phyloP scores from a whole-genome alignment of 2,797 vertebrate species.

The Tapirus indicus region DNA sequence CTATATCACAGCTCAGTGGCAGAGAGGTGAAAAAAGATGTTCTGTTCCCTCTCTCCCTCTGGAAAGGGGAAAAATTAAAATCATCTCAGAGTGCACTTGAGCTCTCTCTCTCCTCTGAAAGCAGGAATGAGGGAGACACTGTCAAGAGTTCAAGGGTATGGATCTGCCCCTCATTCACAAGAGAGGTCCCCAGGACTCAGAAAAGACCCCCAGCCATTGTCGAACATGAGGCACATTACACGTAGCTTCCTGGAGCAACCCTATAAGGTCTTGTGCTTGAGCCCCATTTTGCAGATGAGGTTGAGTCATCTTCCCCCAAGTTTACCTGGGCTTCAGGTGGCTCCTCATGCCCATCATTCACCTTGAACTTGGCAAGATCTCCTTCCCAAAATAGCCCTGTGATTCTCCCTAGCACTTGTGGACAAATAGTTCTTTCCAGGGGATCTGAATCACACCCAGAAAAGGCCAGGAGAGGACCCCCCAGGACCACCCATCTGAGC shows the following conservation, averaged over 20 bases:
- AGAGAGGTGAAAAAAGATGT: not conserved
- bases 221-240: not conserved
- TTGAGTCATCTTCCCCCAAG: not conserved
- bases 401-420: not conserved
- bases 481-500: not conserved
- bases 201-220: not conserved
- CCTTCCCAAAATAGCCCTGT: not conserved
- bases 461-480: not conserved
- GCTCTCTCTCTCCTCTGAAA: not conserved
- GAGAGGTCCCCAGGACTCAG: not conserved
- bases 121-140: not conserved
- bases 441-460: not conserved
- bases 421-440: not conserved
- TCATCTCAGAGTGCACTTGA: not conserved
- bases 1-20: not conserved
- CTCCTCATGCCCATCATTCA: not conserved
- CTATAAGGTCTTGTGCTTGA: not conserved
- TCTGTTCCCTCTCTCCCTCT: not conserved
- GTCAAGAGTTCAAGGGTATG: not conserved
- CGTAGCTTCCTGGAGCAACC: not conserved
- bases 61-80: not conserved
- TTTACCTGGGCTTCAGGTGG: not conserved
- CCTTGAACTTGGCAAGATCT: not conserved
- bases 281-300: not conserved
- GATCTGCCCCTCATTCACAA: not conserved